Evolutionary conservation across 2,888 invertebrate species (phyloP).

Genomic region (Dichetophora obliterata): DNA sequence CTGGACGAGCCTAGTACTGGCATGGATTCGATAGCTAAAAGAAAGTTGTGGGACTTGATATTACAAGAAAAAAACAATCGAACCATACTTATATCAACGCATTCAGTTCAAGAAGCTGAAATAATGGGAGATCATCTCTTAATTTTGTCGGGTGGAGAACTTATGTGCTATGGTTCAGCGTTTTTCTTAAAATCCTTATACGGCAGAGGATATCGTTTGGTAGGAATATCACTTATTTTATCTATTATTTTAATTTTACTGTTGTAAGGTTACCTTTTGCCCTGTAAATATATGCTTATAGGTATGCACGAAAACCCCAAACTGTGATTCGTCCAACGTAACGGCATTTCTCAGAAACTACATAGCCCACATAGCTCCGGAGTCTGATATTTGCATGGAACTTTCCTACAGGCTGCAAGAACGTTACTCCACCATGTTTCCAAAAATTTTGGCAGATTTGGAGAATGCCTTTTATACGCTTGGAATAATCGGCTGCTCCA

Average conservation of each 20-base stretch:
- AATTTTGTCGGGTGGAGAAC: conserved; percentile 83
- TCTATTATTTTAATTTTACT: not conserved
- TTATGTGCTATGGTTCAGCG: conserved; percentile 84
- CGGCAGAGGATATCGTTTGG: conserved; percentile 85
- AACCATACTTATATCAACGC: conserved; percentile 84
- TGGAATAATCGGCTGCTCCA: conserved; percentile 29
- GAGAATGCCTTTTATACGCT: conserved; percentile 13
- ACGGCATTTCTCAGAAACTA: conserved; percentile 34
- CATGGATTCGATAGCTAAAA: conserved; percentile 83
- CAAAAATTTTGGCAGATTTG: conserved; percentile 20
- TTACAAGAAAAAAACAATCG: conserved; percentile 78
- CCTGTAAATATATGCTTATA: not conserved
- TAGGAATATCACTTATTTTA: conserved; percentile 44
- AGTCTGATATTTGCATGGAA: conserved; percentile 36
- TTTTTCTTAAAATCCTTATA: conserved; percentile 84
- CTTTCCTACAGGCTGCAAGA: conserved; percentile 39
- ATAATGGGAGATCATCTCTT: conserved; percentile 85
- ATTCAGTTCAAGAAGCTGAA: conserved; percentile 91
- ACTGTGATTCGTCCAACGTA: conserved; percentile 30
- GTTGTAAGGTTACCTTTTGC: not conserved
- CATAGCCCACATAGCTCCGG: conserved; percentile 31
- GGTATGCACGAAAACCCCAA: conserved; percentile 18
- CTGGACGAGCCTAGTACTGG: conserved; percentile 85
- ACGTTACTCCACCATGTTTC: not conserved
- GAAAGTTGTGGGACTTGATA: conserved; percentile 84